A percentile compares a stretch with the other conserved stretches of the same genome.
phyloP scores from a whole-genome alignment of 2,888 invertebrate genomes.

The Rotaria socialis region DNA sequence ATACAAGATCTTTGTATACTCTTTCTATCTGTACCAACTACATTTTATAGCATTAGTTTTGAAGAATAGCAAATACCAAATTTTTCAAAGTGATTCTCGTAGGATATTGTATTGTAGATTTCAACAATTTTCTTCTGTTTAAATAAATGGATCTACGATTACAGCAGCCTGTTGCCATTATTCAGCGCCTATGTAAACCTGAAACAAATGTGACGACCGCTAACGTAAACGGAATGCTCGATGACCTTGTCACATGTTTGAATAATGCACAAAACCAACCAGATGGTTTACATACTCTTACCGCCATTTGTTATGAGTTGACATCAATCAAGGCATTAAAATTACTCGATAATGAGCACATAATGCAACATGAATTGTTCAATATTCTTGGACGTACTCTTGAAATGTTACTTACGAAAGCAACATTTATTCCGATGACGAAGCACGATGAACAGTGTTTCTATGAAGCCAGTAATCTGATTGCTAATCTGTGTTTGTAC shows the following conservation, averaged over 20 bases:
- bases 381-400: not conserved
- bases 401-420: not conserved
- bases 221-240: not conserved
- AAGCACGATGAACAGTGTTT: not conserved
- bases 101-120: not conserved
- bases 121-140: not conserved
- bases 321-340: not conserved
- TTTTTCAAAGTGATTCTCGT: too few relatives aligned
- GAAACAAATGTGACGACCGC: not conserved
- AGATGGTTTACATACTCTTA: not conserved
- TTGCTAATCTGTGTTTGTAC: not conserved
- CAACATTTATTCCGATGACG: not conserved
- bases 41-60: too few relatives aligned
- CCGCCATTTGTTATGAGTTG: not conserved
- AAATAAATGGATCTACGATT: not conserved
- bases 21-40: too few relatives aligned
- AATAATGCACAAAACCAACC: not conserved
- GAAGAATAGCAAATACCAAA: too few relatives aligned
- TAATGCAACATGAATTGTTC: not conserved
- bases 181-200: too few relatives aligned
- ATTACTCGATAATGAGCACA: not conserved
- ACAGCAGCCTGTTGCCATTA: not conserved
- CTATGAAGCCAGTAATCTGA: not conserved
- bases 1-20: too few relatives aligned
- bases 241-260: not conserved